These are phyloP conservation scores for Serripes groenlandicus DNA, from an alignment of 2,888 invertebrate genomes.

Conservation along the genomic window DNA sequence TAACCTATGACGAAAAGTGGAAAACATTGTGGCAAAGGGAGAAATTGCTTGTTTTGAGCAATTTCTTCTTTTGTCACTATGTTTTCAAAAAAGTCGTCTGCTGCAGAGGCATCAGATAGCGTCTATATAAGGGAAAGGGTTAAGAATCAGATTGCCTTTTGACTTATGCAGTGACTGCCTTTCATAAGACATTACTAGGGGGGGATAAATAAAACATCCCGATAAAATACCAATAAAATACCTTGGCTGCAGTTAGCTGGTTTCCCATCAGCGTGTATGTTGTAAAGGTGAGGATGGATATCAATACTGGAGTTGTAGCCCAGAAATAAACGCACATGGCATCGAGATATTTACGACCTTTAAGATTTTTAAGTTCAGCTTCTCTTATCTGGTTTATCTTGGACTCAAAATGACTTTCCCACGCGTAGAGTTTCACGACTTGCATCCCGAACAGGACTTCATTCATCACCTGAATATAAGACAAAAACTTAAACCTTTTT, in stretches of 20 bases:
- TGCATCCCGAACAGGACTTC: slow-evolving; percentile 95
- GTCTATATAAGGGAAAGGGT: too few relatives aligned
- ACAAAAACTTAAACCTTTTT: too few relatives aligned
- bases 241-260: slow-evolving; percentile 94
- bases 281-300: slow-evolving; percentile 87
- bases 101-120: too few relatives aligned
- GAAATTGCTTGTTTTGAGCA: too few relatives aligned
- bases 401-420: slow-evolving; percentile 95
- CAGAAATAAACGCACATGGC: slow-evolving; percentile 99
- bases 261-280: slow-evolving; percentile 89
- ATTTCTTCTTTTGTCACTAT: too few relatives aligned
- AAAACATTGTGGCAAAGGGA: too few relatives aligned
- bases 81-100: too few relatives aligned
- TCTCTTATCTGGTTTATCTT: slow-evolving; percentile 88
- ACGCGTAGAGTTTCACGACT: slow-evolving; percentile 96
- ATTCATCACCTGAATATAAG: slow-evolving; percentile 89
- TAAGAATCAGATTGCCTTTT: too few relatives aligned
- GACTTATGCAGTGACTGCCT: too few relatives aligned
- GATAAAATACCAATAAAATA: slow-evolving; percentile 79
- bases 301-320: slow-evolving; percentile 97
- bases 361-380: slow-evolving; percentile 92
- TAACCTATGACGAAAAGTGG: too few relatives aligned
- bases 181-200: too few relatives aligned
- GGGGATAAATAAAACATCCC: background rate
- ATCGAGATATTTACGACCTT: slow-evolving; percentile 97